Evolutionary conservation across 1,140 invertebrate genomes (phyloP).

Genomic region (Orius insidiosus): DNA sequence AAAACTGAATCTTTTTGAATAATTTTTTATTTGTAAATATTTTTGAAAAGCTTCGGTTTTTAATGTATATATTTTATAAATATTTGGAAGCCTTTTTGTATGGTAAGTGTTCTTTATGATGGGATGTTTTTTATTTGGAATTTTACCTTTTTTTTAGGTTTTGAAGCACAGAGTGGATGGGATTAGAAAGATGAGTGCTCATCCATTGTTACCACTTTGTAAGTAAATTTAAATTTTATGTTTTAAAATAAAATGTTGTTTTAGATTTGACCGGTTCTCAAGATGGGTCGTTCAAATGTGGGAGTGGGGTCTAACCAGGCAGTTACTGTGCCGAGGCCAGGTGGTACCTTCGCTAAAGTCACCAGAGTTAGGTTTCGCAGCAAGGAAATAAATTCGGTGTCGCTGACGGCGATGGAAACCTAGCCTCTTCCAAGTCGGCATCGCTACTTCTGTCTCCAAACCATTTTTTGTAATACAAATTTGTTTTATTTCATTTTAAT

Average conservation of each 20-base stretch:
- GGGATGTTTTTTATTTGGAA: slow-evolving; percentile 8
- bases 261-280: slow-evolving; percentile 87
- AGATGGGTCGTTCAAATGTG: slow-evolving; percentile 91
- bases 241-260: slow-evolving; percentile 14
- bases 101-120: slow-evolving; percentile 3
- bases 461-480: slow-evolving; percentile 75
- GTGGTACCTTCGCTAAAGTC: slow-evolving; percentile 89
- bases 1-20: neutral
- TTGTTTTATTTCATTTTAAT: neutral
- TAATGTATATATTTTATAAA: slow-evolving; percentile 4
- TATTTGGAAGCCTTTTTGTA: slow-evolving; percentile 1
- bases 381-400: slow-evolving; percentile 98
- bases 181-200: slow-evolving; percentile 84
- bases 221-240: slow-evolving; percentile 30
- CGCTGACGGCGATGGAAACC: slow-evolving; percentile 75
- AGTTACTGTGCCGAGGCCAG: slow-evolving; percentile 70
- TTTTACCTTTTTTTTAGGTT: slow-evolving; percentile 35
- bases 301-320: slow-evolving; percentile 90
- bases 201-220: slow-evolving; percentile 88
- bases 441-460: slow-evolving; percentile 59
- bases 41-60: slow-evolving; percentile 1
- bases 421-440: slow-evolving; percentile 82
- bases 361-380: slow-evolving; percentile 85
- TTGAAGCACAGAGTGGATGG: slow-evolving; percentile 80
- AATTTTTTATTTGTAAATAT: slow-evolving; percentile 9